Evolutionary conservation across 2,113 vertebrate species (phyloP).

Genomic region (Mesocricetus auratus): DNA sequence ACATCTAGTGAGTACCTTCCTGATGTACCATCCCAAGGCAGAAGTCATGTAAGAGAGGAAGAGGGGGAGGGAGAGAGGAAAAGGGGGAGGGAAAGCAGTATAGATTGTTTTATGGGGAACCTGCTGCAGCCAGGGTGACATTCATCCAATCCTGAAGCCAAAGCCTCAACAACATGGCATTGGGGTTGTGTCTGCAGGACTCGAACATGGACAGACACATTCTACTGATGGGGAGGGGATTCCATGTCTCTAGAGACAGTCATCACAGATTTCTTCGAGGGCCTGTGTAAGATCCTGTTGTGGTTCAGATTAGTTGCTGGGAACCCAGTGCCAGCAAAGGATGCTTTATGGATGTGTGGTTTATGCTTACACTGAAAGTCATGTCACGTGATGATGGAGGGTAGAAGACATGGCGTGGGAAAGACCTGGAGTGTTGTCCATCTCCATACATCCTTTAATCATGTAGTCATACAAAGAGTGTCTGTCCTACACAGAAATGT

Average conservation of each 20-base stretch:
- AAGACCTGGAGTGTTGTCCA: background rate
- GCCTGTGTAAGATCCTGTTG: background rate
- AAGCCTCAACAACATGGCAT: background rate
- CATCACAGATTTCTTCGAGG: background rate
- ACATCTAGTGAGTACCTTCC: background rate
- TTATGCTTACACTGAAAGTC: background rate
- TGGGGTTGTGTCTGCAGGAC: background rate
- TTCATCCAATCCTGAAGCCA: background rate
- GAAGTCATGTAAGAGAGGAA: background rate
- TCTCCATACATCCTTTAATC: background rate
- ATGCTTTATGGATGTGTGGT: background rate
- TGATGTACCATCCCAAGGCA: background rate
- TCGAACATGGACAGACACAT: background rate
- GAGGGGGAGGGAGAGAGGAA: too few relatives aligned
- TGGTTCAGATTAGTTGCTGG: background rate
- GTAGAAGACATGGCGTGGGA: background rate
- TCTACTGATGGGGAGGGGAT: background rate
- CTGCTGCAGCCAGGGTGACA: background rate
- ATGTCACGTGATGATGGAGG: background rate
- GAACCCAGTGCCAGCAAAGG: background rate
- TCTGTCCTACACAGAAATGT: background rate
- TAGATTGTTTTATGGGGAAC: background rate
- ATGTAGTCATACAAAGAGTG: background rate
- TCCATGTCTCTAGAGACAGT: background rate
- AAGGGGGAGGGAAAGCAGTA: background rate